These are phyloP conservation scores for Luperina nickerlii DNA, from an alignment of 2,888 invertebrate species.

Conservation along the genomic window DNA sequence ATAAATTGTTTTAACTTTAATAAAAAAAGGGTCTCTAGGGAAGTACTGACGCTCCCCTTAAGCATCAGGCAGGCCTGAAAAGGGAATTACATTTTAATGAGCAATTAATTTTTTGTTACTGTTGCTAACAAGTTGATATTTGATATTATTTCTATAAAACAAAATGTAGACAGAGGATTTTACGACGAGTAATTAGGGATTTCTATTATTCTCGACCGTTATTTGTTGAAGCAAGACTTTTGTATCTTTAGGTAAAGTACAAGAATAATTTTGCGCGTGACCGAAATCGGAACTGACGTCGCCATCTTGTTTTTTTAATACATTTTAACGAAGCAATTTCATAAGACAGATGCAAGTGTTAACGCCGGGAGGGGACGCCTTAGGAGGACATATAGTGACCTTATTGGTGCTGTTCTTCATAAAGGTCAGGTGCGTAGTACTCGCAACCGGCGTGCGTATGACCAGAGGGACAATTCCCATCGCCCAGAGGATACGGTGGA, in stretches of 20 bases:
- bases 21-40: background rate
- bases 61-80: background rate
- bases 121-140: slow-evolving; percentile 29
- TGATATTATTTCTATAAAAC: slow-evolving; percentile 22
- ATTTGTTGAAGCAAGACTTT: background rate
- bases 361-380: background rate
- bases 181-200: background rate
- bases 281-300: background rate
- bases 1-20: slow-evolving; percentile 29
- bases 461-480: background rate
- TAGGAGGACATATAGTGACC: too few relatives aligned
- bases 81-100: slow-evolving; percentile 39
- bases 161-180: background rate
- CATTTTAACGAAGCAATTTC: background rate
- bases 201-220: background rate
- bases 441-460: background rate
- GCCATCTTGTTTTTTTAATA: background rate
- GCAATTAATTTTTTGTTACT: slow-evolving; percentile 36
- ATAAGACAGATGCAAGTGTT: background rate
- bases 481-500: too few relatives aligned
- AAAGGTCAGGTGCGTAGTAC: background rate
- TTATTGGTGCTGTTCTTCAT: background rate
- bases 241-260: background rate
- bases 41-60: background rate
- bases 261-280: background rate